Evolutionary conservation across 2,113 vertebrate species (phyloP), one percentile per base, ranked within the genome.

Genomic region (Pseudopodoces humilis): DNA sequence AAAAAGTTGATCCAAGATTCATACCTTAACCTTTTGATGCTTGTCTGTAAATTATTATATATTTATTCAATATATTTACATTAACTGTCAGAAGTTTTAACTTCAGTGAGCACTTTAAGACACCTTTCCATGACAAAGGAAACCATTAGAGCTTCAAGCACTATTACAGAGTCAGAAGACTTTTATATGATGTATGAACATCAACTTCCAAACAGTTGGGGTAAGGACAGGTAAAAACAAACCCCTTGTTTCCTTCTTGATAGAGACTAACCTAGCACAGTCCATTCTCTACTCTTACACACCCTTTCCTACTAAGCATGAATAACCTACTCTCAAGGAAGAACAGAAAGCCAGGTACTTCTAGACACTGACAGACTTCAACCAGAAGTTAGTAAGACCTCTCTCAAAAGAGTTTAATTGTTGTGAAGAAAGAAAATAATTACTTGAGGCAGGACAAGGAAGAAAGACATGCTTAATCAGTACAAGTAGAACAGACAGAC

Each of bases 361-460:
- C 15, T 10, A 52, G 15, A 37, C 28, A n/a, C 47, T n/a, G 28
- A 70, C 0, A n/a, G 46, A 55, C 31, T 89, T 89, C 0, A 0
- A 58, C 39, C 31, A 92, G 41, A 78, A 62, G 12, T 30, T 41
- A 85, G 19, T 22, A 84, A 81, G 35, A 52, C 10, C 13, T 52
- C 27, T 81, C 69, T 47, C 16, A 44, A 53, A 86, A 58, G 2
- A 44, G 35, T 49, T 89, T 52, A 76, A 58, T 22, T 55, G 20
- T 25, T 65, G 50, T n/a, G 28, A 23, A 84, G 43, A 69, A 83
- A 80, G 8, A 71, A 92, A 82, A 55, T 17, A 60, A 70, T 31
- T 80, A 60, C 20, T 58, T 69, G 46, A 79, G 19, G 14, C 16
- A 74, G 16, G 28, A 39, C 28, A 88, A 70, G 7, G 15, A 58